Percentiles rank a stretch among this genome's conserved stretches.
Evolutionary conservation across 2,113 vertebrate genomes (phyloP).

Genomic region (Protobothrops mucrosquamatus): DNA sequence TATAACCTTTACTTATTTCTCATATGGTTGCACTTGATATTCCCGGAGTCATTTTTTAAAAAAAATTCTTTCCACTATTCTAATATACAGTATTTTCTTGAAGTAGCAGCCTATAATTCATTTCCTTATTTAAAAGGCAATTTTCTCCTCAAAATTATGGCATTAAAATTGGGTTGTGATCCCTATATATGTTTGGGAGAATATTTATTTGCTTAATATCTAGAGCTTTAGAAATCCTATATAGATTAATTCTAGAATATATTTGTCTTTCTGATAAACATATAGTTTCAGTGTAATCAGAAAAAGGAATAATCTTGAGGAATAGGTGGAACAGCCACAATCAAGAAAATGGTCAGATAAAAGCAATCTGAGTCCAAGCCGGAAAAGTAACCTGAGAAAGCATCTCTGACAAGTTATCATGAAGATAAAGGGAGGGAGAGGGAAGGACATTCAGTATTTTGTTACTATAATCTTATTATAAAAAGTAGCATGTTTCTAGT

Average conservation of each 20-base stretch:
- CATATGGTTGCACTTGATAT: not conserved
- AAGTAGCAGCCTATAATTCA: not conserved
- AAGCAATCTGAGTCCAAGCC: not conserved
- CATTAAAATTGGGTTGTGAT: not conserved
- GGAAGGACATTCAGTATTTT: not conserved
- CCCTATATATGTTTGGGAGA: not conserved
- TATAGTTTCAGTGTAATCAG: not conserved
- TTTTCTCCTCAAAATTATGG: not conserved
- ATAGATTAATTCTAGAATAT: not conserved
- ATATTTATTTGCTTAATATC: not conserved
- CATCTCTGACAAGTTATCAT: not conserved
- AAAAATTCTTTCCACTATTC: not conserved
- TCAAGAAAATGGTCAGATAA: not conserved
- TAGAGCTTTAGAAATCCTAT: not conserved
- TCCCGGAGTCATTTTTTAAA: not conserved
- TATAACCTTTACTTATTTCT: not conserved
- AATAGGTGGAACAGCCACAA: not conserved
- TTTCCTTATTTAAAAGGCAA: not conserved
- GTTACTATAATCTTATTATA: not conserved
- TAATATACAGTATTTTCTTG: not conserved
- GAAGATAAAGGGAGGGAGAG: not conserved
- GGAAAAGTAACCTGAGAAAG: not conserved
- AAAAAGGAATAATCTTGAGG: not conserved
- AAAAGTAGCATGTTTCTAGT: not conserved
- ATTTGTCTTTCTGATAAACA: not conserved